A percentile compares a stretch with the other conserved stretches of the same genome.
Evolutionary conservation across 2,797 vertebrate species (phyloP).

Genomic region (Microctenopoma stevenorrisi): DNA sequence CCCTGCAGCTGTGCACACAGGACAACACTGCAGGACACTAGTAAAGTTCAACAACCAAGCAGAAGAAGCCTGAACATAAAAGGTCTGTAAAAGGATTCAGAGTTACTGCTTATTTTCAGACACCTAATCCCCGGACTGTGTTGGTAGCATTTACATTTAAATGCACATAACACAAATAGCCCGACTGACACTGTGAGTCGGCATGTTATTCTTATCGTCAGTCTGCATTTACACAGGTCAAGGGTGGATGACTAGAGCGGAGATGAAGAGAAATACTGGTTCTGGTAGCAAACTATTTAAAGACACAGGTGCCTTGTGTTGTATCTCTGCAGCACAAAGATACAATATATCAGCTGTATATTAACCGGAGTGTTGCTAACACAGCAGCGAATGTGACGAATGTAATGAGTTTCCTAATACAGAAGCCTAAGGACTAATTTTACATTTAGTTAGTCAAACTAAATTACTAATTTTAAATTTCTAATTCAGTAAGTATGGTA

Average conservation of each 20-base stretch:
- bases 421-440: neutral
- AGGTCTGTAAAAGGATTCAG: slow-evolving; percentile 57
- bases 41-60: slow-evolving; percentile 73
- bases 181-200: slow-evolving; percentile 12
- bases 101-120: slow-evolving; percentile 60
- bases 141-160: slow-evolving; percentile 38
- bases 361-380: neutral
- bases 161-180: slow-evolving; percentile 22
- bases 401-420: neutral
- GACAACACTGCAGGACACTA: slow-evolving; percentile 70
- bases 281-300: slow-evolving; percentile 4
- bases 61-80: slow-evolving; percentile 61
- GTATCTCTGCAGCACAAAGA: neutral
- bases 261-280: slow-evolving; percentile 15
- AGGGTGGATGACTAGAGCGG: slow-evolving; percentile 18
- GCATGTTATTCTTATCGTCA: slow-evolving; percentile 25
- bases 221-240: slow-evolving; percentile 38
- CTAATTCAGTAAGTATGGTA: neutral
- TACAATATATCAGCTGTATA: slow-evolving; percentile 5
- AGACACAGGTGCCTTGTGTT: slow-evolving; percentile 13
- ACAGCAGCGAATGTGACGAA: neutral
- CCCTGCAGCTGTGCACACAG: slow-evolving; percentile 85
- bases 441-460: slow-evolving; percentile 4
- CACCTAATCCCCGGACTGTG: slow-evolving; percentile 32
- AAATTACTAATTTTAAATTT: neutral